phyloP scores from a whole-genome alignment of 2,888 invertebrate species.

The Dasypogon diadema region DNA sequence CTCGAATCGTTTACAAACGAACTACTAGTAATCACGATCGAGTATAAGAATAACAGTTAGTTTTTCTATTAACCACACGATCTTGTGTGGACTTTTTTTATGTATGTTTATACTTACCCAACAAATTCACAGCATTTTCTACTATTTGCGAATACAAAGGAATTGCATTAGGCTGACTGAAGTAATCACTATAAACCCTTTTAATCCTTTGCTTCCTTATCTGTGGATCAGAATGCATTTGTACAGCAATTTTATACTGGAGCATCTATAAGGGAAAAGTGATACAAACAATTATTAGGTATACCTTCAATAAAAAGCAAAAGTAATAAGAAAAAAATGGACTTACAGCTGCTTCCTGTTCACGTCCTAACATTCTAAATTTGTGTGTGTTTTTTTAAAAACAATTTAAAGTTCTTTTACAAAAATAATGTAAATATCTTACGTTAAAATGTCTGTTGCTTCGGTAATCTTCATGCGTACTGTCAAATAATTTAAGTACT shows the following conservation, averaged over 20 bases:
- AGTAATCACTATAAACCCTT: conserved; percentile 70
- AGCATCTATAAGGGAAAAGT: conserved; percentile 62
- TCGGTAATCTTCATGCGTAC: conserved; percentile 76
- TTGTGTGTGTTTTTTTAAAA: no score
- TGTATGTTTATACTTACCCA: conserved; percentile 64
- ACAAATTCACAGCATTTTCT: conserved; percentile 70
- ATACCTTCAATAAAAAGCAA: no score
- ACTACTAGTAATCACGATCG: no score
- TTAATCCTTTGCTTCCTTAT: conserved; percentile 69
- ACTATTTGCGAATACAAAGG: conserved; percentile 68
- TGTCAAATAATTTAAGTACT: conserved; percentile 81
- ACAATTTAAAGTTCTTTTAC: no score
- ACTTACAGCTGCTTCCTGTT: conserved; percentile 77
- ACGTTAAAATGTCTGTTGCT: conserved; percentile 81
- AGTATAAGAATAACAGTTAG: not conserved
- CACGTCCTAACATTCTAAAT: conserved; percentile 76
- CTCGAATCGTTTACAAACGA: no score
- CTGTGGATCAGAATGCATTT: conserved; percentile 61
- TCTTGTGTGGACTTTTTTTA: no score
- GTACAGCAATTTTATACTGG: conserved; percentile 66
- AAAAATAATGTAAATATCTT: conserved; percentile 65
- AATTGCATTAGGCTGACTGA: conserved; percentile 68
- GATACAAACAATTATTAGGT: not conserved
- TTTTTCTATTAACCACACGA: no score
- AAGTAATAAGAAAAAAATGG: no score